Evolutionary conservation across 53 echinoderm and acorn worm species (phyloP).

Genomic region (Zoroaster sp.): DNA sequence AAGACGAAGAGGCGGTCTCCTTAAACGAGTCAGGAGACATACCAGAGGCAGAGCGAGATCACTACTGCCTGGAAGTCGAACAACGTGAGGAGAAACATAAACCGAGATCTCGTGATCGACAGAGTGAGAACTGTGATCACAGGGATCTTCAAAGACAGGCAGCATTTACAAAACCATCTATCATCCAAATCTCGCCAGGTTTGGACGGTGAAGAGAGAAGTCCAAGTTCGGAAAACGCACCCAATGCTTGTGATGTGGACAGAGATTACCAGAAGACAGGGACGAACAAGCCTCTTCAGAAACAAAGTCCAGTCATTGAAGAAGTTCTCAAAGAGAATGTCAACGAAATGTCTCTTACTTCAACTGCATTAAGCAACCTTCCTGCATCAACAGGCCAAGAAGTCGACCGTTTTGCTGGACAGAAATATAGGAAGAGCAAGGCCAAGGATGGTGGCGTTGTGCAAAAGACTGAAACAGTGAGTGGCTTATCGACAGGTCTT

Average conservation of each 20-base stretch:
- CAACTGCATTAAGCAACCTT: not conserved
- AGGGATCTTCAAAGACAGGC: not conserved
- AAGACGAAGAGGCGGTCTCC: not conserved
- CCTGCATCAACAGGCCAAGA: not conserved
- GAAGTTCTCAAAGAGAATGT: not conserved
- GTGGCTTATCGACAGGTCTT: not conserved
- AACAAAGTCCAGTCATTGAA: not conserved
- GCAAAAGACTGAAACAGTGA: not conserved
- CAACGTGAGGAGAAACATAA: not conserved
- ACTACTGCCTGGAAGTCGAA: not conserved
- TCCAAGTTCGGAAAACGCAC: not conserved
- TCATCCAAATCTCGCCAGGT: not conserved
- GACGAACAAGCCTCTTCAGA: not conserved
- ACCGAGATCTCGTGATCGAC: not conserved
- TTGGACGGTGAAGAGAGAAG: not conserved
- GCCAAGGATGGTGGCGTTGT: not conserved
- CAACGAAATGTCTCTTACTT: not conserved
- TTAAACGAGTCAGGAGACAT: not conserved
- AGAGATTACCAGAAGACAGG: not conserved
- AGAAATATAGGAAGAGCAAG: not conserved
- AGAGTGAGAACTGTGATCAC: not conserved
- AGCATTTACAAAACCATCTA: not conserved
- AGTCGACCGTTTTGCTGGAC: not conserved
- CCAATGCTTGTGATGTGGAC: not conserved
- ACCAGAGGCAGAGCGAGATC: conserved; percentile 22